Base-by-base conservation (phyloP, 2,888 invertebrate species). In the Empis livida region DNA sequence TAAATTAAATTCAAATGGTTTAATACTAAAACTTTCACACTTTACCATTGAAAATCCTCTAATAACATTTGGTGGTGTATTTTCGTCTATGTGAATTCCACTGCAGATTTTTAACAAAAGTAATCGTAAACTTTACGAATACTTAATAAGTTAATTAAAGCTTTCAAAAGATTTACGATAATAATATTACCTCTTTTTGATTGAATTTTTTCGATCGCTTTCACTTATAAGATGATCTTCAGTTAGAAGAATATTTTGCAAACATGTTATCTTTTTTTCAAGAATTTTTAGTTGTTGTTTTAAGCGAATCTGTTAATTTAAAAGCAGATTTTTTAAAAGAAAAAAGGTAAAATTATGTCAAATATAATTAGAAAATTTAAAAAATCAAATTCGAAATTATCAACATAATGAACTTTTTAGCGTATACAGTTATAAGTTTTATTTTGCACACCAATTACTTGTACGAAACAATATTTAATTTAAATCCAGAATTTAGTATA, bases 1-100 rank as follows among this genome's bases (percentile, higher is more conserved):
- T 13, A 39, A 35, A 40, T 48, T 43, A 30, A 49, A 45, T 43
- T 51, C 47, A 43, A 47, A 53, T 11, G 49, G 45, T 27, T 42
- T 13, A 1, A 53, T 14, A n/a, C 5, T 2, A n/a, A 35, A n/a
- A 35, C 2, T 8, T 8, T 11, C n/a, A 11, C 9, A 23, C 15
- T 44, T 39, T 4, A 40, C 13, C 4, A 16, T 31, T 15, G 39
- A 32, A 43, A 43, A 47, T 10, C 47, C 47, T n/a, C 43, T 43
- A 10, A 48, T n/a, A 27, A 46, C 20, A 40, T 46, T 46, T 17
- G 43, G 4, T 35, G 51, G 43, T 5, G 46, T 42, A 14, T 42
- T 40, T 42, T 39, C 43, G 32, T 46, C 48, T 1, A 49, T 23
- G 13, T 43, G 47, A 10, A 50, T 15, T 10, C 45, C 47, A 5